Conservation (phyloP, 1,140 invertebrate species). For the Daktulosphaira vitifoliae region DNA sequence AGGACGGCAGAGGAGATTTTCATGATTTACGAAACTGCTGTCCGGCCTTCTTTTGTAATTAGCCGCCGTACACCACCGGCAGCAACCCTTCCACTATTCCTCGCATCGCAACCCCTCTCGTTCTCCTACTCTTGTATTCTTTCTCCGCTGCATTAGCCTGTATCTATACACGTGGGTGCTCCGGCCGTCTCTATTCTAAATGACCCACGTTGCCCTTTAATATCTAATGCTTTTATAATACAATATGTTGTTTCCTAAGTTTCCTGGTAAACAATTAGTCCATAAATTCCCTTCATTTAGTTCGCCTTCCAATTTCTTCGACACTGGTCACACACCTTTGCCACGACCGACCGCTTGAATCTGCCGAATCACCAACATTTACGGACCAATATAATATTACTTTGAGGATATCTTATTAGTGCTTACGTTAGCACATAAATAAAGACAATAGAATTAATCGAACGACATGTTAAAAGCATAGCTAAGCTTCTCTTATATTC, state of each 20-base stretch:
- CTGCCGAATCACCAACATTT: too few relatives aligned
- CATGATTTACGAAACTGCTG: conserved; percentile 33
- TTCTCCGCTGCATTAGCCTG: neutral
- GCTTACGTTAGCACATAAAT: too few relatives aligned
- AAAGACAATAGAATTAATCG: too few relatives aligned
- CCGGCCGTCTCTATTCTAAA: neutral
- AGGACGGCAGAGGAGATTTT: neutral
- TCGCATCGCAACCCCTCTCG: neutral
- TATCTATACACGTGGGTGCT: neutral
- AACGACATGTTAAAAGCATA: too few relatives aligned
- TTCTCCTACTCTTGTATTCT: too few relatives aligned
- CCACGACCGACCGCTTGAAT: neutral
- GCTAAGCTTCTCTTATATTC: too few relatives aligned
- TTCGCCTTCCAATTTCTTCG: neutral
- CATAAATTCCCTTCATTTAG: neutral
- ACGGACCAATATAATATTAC: too few relatives aligned
- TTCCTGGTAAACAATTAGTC: conserved; percentile 25
- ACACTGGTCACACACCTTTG: neutral
- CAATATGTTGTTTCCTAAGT: conserved; percentile 8
- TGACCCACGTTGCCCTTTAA: conserved; percentile 10
- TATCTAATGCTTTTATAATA: conserved; percentile 17
- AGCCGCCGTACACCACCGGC: neutral
- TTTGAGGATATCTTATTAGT: too few relatives aligned
- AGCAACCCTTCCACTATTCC: neutral
- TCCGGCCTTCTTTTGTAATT: conserved; percentile 32